Evolutionary conservation across 2,797 vertebrate genomes (phyloP).

Genomic region (Chloroceryle amazona): DNA sequence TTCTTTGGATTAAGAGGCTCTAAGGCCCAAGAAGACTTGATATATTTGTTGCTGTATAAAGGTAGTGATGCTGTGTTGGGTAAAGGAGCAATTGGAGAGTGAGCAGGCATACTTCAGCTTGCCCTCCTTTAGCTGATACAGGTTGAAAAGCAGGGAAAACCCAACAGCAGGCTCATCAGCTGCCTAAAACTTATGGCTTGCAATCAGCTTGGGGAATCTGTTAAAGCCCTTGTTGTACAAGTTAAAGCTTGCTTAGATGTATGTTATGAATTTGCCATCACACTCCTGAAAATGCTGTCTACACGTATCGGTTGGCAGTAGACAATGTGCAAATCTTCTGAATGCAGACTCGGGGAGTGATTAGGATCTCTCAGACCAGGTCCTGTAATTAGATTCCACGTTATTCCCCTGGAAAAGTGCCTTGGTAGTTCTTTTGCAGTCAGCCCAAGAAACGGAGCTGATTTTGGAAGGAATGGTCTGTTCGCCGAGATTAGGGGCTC

Average conservation of each 20-base stretch:
- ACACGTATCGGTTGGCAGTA: accelerated
- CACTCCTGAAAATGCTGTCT: neutral
- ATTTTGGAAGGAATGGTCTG: neutral
- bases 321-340: accelerated
- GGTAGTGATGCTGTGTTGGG: neutral
- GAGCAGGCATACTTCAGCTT: neutral
- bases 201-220: neutral
- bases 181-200: neutral
- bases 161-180: neutral
- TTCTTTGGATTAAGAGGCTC: slow-evolving; percentile 41
- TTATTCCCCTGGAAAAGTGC: accelerated
- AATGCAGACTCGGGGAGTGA: neutral
- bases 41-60: neutral
- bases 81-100: neutral
- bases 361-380: neutral
- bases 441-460: neutral
- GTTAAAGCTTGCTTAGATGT: neutral
- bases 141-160: neutral
- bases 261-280: neutral
- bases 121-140: neutral
- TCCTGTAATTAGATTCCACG: neutral
- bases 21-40: neutral
- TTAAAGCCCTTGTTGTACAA: neutral
- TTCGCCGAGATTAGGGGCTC: neutral
- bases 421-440: neutral